Percentiles rank a stretch among this genome's conserved stretches.
These are phyloP conservation scores for Drosophila micromelanica DNA, from an alignment of 1,140 invertebrate genomes.

Conservation along the genomic window DNA sequence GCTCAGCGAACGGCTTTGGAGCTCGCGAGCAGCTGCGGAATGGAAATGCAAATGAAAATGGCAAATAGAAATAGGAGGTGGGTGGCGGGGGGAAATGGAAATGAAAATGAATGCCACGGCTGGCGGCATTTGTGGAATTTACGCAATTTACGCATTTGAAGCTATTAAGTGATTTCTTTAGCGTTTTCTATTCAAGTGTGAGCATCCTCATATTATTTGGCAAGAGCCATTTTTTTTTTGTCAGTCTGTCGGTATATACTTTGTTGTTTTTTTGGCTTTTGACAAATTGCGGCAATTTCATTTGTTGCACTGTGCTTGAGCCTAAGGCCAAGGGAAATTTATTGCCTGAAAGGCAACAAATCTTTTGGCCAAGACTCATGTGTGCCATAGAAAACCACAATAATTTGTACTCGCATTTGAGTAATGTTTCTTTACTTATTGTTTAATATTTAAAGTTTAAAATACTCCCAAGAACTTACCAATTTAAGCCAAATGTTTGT, in stretches of 20 bases:
- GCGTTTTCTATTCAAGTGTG: slow-evolving; percentile 1
- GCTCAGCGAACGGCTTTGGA: slow-evolving; percentile 1
- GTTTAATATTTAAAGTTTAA: slow-evolving; percentile 26
- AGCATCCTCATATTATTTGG: slow-evolving; percentile 24
- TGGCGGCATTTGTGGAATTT: slow-evolving; percentile 28
- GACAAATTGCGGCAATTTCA: slow-evolving; percentile 59
- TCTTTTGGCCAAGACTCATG: slow-evolving; percentile 42
- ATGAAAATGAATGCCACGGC: slow-evolving; percentile 7
- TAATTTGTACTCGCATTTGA: slow-evolving; percentile 21
- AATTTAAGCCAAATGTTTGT: slow-evolving; percentile 95
- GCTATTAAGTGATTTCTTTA: slow-evolving; percentile 47
- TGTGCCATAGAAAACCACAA: slow-evolving; percentile 2
- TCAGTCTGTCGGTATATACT: slow-evolving; percentile 5
- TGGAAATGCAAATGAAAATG: background rate
- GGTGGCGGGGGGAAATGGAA: background rate
- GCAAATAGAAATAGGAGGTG: slow-evolving; percentile 2
- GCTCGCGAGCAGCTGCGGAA: background rate
- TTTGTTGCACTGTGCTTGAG: slow-evolving; percentile 45
- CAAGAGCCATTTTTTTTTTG: slow-evolving; percentile 23
- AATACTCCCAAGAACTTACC: slow-evolving; percentile 65
- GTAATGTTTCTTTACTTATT: slow-evolving; percentile 21
- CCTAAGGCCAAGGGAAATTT: slow-evolving; percentile 36
- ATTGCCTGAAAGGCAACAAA: slow-evolving; percentile 41
- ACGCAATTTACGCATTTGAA: slow-evolving; percentile 43
- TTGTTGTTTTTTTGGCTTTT: slow-evolving; percentile 27